phyloP scores from a whole-genome alignment of 2,888 invertebrate species.

The Protula sp. region DNA sequence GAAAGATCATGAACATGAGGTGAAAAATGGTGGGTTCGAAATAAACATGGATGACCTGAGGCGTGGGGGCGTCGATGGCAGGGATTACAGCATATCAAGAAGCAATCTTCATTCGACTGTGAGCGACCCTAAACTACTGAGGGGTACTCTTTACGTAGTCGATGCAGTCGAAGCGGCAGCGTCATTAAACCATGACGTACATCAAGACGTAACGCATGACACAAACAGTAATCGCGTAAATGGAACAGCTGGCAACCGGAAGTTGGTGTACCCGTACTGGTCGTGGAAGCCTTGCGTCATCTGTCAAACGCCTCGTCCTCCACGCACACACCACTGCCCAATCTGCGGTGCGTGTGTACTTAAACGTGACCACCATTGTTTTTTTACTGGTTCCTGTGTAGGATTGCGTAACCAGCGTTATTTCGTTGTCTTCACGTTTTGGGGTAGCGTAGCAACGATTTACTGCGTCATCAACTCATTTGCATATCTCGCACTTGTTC shows the following conservation, averaged over 20 bases:
- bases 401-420: slow-evolving; percentile 44
- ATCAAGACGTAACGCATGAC: too few species aligned
- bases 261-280: slow-evolving; percentile 41
- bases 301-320: slow-evolving; percentile 39
- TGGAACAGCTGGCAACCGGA: neutral
- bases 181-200: slow-evolving; percentile 9
- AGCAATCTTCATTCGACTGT: neutral
- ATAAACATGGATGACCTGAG: slow-evolving; percentile 21
- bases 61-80: neutral
- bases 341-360: slow-evolving; percentile 43
- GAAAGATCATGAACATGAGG: slow-evolving; percentile 9
- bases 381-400: slow-evolving; percentile 42
- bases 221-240: too few species aligned
- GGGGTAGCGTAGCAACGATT: slow-evolving; percentile 28
- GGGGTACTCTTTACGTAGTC: neutral
- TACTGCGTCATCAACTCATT: slow-evolving; percentile 27
- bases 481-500: slow-evolving; percentile 10
- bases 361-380: slow-evolving; percentile 50
- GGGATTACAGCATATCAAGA: neutral
- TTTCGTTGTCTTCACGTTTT: slow-evolving; percentile 41
- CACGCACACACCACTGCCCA: slow-evolving; percentile 45
- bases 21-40: slow-evolving; percentile 18
- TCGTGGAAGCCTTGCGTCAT: slow-evolving; percentile 44
- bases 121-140: too few species aligned
- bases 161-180: neutral